phyloP scores from a whole-genome alignment of 2,113 vertebrate genomes.

The Glaucidium brasilianum region DNA sequence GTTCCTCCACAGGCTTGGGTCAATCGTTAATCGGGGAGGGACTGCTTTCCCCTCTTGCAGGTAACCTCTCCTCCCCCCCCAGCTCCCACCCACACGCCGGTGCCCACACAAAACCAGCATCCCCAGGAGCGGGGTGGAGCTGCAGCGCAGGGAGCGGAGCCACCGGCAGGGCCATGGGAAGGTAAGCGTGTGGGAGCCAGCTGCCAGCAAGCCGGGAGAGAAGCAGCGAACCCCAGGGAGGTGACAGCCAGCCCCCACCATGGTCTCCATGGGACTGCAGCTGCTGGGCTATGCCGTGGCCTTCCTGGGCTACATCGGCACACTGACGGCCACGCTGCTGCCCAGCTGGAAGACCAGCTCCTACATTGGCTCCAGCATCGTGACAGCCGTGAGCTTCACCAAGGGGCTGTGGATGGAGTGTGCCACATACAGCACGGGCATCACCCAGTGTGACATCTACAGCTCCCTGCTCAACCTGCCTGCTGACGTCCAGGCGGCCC shows the following conservation, averaged over 20 bases:
- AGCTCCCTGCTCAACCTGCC: conserved; percentile 90
- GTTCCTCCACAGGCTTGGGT: background rate
- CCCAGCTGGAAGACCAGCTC: conserved; percentile 90
- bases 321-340: conserved; percentile 83
- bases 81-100: background rate
- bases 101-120: conserved; percentile 20
- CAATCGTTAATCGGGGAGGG: conserved; percentile 60
- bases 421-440: conserved; percentile 91
- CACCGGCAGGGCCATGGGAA: background rate
- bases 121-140: background rate
- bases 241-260: conserved; percentile 39
- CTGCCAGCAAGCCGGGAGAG: background rate
- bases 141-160: background rate
- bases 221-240: background rate
- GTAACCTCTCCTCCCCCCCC: conserved; percentile 25
- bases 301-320: conserved; percentile 87
- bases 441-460: conserved; percentile 96
- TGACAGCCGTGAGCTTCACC: conserved; percentile 87
- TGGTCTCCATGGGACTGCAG: conserved; percentile 87
- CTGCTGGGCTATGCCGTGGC: conserved; percentile 88
- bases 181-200: background rate
- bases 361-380: conserved; percentile 91
- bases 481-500: conserved; percentile 84
- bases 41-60: conserved; percentile 30
- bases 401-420: conserved; percentile 98